Percentiles rank a stretch among this genome's conserved stretches.
Evolutionary conservation across 2,888 invertebrate species (phyloP).

Genomic region (Nebria brevicollis): DNA sequence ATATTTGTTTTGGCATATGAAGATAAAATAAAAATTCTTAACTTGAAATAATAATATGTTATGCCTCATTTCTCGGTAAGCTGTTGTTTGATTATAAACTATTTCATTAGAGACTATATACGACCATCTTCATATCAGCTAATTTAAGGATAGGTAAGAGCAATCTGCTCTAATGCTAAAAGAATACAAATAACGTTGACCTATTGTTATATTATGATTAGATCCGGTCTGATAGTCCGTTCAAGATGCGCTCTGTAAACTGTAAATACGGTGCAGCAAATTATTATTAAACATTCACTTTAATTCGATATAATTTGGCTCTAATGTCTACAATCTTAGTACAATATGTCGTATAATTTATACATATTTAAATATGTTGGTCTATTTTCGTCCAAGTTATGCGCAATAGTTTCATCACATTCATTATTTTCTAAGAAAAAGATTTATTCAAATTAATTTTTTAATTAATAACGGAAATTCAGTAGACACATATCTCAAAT

Average conservation of each 20-base stretch:
- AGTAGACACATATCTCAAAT: constrained; percentile 16
- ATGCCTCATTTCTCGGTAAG: too few species aligned
- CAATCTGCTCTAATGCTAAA: not conserved
- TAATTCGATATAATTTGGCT: constrained; percentile 16
- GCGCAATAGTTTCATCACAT: too few species aligned
- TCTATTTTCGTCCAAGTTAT: not conserved
- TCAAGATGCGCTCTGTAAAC: constrained; percentile 15
- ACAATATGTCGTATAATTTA: not conserved
- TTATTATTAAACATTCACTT: constrained; percentile 11
- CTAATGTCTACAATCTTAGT: not conserved
- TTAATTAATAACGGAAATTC: not conserved
- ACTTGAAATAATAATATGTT: too few species aligned
- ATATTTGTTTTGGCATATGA: too few species aligned
- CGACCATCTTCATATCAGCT: not conserved
- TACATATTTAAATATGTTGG: not conserved
- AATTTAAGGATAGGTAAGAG: not conserved
- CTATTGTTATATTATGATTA: constrained; percentile 16
- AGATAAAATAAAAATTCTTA: too few species aligned
- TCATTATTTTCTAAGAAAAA: too few species aligned
- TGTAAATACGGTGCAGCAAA: constrained; percentile 21
- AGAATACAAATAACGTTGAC: not conserved
- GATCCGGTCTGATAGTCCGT: constrained; percentile 22
- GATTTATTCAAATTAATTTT: not conserved
- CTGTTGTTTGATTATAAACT: not conserved
- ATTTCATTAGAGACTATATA: not conserved